These are phyloP conservation scores for Schizopygopsis pylzovi DNA, from an alignment of 2,797 vertebrate genomes.

Conservation along the genomic window DNA sequence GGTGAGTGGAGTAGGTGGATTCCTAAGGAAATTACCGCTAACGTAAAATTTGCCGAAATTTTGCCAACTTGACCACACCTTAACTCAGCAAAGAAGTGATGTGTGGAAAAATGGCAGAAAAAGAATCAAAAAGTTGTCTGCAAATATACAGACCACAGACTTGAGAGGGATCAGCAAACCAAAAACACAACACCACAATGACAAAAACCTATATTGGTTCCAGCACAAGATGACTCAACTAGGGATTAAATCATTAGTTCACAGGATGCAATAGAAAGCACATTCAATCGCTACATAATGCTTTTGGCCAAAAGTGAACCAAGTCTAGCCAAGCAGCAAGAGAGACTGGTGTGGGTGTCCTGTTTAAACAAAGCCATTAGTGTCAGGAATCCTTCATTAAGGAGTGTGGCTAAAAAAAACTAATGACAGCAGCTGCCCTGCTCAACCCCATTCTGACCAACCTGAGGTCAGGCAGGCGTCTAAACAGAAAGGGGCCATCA, in stretches of 20 bases:
- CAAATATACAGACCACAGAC: not conserved
- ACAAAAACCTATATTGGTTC: slow-evolving; percentile 19
- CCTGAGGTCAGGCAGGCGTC: not conserved
- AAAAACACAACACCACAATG: slow-evolving; percentile 14
- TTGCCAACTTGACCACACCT: not conserved
- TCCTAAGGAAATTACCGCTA: not conserved
- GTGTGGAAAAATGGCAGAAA: not conserved
- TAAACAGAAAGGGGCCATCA: not conserved
- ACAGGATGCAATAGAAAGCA: slow-evolving; percentile 32
- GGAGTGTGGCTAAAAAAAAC: slow-evolving; percentile 34
- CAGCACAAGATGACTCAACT: slow-evolving; percentile 17
- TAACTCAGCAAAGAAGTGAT: not conserved
- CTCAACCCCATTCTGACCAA: not conserved
- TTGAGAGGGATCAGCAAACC: not conserved
- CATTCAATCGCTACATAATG: not conserved
- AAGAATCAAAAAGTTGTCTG: not conserved
- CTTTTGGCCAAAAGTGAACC: not conserved
- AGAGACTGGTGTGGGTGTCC: not conserved
- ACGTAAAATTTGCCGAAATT: not conserved
- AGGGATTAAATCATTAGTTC: slow-evolving; percentile 44
- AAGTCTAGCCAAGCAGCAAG: not conserved
- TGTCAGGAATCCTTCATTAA: not conserved
- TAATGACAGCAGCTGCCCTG: slow-evolving; percentile 11
- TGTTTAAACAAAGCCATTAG: not conserved
- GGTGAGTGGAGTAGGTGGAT: not conserved